phyloP scores from a whole-genome alignment of 2,113 vertebrate species.

The Antigone vipio region DNA sequence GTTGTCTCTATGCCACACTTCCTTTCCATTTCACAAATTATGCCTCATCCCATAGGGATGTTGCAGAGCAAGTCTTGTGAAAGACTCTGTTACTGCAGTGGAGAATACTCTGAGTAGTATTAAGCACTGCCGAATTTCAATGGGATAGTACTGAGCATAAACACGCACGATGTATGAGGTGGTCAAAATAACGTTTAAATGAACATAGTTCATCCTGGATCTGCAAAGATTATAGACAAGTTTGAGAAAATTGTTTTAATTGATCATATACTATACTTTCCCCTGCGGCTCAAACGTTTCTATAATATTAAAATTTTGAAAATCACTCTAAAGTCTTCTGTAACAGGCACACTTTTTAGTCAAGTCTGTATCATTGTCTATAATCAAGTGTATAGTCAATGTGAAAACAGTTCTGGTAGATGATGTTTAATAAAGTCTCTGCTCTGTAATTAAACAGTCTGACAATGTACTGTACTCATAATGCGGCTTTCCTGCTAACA shows the following conservation, averaged over 20 bases:
- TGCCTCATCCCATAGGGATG: not conserved
- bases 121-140: not conserved
- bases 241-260: not conserved
- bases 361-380: not conserved
- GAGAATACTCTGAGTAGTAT: not conserved
- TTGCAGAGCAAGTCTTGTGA: conserved; percentile 16
- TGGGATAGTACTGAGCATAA: not conserved
- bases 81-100: not conserved
- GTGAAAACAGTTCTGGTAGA: not conserved
- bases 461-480: not conserved
- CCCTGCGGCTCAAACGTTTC: not conserved
- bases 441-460: not conserved
- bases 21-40: not conserved
- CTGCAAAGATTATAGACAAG: not conserved
- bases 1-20: not conserved
- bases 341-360: not conserved
- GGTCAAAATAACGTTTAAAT: not conserved
- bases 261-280: not conserved
- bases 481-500: not conserved
- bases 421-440: not conserved
- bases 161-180: not conserved
- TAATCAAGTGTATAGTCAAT: not conserved
- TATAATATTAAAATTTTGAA: not conserved
- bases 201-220: not conserved
- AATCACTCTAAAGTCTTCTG: not conserved